These are phyloP conservation scores for Cephalotes varians DNA, from an alignment of 2,888 invertebrate species.

Conservation along the genomic window DNA sequence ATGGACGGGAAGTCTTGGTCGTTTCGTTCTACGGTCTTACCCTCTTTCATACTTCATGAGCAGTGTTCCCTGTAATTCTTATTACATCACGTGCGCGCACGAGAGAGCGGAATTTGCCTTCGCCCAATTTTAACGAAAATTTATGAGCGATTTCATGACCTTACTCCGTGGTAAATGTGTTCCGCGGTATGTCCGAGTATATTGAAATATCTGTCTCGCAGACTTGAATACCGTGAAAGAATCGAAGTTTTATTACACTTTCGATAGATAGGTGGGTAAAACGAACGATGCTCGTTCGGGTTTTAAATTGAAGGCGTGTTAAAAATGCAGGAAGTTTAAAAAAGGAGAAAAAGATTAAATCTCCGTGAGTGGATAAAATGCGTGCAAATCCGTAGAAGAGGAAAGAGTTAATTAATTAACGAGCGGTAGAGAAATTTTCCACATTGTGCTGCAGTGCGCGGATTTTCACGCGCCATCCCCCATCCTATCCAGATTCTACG, in stretches of 20 bases:
- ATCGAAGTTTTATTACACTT: slow-evolving; percentile 22
- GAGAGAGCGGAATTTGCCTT: neutral
- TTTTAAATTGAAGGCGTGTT: neutral
- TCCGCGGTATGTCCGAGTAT: neutral
- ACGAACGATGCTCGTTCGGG: neutral
- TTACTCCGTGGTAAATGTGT: neutral
- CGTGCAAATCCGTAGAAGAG: neutral
- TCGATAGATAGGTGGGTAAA: slow-evolving; percentile 3
- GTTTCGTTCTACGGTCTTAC: slow-evolving; percentile 22
- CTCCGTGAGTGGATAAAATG: neutral
- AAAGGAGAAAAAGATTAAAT: slow-evolving; percentile 8
- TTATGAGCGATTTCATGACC: slow-evolving; percentile 14
- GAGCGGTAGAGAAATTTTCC: neutral
- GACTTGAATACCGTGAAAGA: neutral
- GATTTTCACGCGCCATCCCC: neutral
- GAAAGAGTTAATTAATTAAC: slow-evolving; percentile 2
- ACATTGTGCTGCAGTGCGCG: neutral
- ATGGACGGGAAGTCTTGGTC: slow-evolving; percentile 17
- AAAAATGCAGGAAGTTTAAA: neutral
- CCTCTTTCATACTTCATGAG: slow-evolving; percentile 45
- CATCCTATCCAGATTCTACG: neutral
- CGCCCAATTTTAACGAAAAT: slow-evolving; percentile 19
- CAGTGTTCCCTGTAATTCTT: slow-evolving; percentile 35
- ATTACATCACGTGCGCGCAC: slow-evolving; percentile 14
- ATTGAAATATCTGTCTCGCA: slow-evolving; percentile 7